Percentiles rank a stretch among this genome's conserved stretches.
Conservation (phyloP, 2,888 invertebrate genomes). For the Dendrolimus pini region DNA sequence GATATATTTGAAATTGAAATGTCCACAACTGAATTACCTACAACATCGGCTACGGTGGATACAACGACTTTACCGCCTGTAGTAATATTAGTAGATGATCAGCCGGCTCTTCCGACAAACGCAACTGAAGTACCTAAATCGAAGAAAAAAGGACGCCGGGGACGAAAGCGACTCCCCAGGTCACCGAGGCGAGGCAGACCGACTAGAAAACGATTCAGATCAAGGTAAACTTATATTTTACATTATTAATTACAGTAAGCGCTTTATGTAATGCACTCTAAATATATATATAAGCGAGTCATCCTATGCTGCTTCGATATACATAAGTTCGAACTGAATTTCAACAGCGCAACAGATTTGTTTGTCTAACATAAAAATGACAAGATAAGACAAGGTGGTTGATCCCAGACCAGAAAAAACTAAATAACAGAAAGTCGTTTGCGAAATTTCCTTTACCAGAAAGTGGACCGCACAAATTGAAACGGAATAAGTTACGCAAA, state of each 20-base stretch:
- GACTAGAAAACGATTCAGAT: constrained; percentile 68
- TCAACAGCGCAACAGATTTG: too few relatives aligned
- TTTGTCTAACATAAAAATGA: too few relatives aligned
- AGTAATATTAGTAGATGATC: constrained; percentile 66
- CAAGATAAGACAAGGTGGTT: too few relatives aligned
- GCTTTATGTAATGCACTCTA: background rate
- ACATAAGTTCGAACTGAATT: too few relatives aligned
- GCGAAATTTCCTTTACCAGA: too few relatives aligned
- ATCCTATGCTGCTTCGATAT: too few relatives aligned
- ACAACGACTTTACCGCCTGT: constrained; percentile 53
- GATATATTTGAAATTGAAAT: constrained; percentile 48
- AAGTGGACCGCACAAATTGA: too few relatives aligned
- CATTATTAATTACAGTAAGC: constrained; percentile 1
- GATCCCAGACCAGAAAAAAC: too few relatives aligned
- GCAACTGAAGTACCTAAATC: constrained; percentile 41
- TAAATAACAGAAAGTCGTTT: too few relatives aligned
- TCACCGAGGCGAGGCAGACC: constrained; percentile 64
- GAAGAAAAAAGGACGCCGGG: constrained; percentile 50
- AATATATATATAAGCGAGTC: too few relatives aligned
- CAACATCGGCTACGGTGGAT: constrained; percentile 37
- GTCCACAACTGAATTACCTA: constrained; percentile 38
- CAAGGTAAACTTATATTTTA: constrained; percentile 39
- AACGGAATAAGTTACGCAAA: too few relatives aligned
- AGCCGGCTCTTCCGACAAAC: constrained; percentile 55
- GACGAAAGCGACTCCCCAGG: constrained; percentile 53